These are phyloP conservation scores for Cotesia typhae DNA, from an alignment of 1,140 invertebrate genomes.

Conservation along the genomic window DNA sequence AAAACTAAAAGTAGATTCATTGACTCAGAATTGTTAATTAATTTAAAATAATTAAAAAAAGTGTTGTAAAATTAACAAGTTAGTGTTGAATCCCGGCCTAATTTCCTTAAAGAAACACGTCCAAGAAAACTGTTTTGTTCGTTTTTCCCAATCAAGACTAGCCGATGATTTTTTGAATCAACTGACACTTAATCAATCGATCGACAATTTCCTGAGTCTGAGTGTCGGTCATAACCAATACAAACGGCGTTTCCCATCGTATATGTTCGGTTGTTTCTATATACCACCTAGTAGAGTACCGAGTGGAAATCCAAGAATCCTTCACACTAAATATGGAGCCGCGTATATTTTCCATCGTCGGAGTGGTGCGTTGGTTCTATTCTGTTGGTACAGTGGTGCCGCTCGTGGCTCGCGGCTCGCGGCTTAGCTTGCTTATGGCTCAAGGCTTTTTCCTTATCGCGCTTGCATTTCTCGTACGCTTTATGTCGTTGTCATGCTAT, in stretches of 20 bases:
- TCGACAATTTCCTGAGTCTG: neutral
- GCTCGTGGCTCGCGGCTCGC: slow-evolving; percentile 15
- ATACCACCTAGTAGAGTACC: neutral
- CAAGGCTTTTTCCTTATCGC: slow-evolving; percentile 37
- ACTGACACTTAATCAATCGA: no score
- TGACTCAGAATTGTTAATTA: no score
- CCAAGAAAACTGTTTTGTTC: no score
- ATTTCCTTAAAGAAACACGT: no score
- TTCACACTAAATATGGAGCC: slow-evolving; percentile 26
- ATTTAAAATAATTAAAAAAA: no score
- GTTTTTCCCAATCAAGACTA: no score
- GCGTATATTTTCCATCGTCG: slow-evolving; percentile 30
- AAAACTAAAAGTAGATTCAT: no score
- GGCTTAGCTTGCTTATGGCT: slow-evolving; percentile 13
- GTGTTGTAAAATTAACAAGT: no score
- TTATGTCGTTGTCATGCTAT: slow-evolving; percentile 5
- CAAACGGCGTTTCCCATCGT: slow-evolving; percentile 28
- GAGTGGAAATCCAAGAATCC: slow-evolving; percentile 30
- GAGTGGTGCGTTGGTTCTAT: neutral
- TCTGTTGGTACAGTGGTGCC: slow-evolving; percentile 14
- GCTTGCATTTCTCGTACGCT: slow-evolving; percentile 22
- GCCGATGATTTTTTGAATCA: no score
- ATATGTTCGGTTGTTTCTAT: no score
- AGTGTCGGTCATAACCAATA: neutral
- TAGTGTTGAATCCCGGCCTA: no score